Percentiles rank a stretch among this genome's conserved stretches.
Conservation (phyloP, 1,140 invertebrate genomes). For the Pseudomyrmex dendroicus region DNA sequence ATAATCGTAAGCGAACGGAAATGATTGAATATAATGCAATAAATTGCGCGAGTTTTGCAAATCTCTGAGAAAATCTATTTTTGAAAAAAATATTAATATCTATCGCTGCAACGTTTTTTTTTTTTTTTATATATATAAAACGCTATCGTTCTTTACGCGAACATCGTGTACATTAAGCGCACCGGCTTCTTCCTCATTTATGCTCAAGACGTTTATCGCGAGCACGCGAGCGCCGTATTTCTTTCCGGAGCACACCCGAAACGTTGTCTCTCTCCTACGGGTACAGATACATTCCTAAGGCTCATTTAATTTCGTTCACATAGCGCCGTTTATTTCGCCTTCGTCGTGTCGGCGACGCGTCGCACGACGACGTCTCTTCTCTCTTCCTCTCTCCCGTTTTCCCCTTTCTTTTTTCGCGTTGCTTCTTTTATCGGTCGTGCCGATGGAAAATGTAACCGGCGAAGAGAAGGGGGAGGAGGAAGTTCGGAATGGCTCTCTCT, state of each 20-base stretch:
- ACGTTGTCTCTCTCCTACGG: constrained; percentile 30
- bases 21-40: too few species aligned
- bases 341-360: constrained; percentile 36
- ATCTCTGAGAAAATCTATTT: too few species aligned
- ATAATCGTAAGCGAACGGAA: too few species aligned
- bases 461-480: not conserved
- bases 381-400: not conserved
- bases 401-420: not conserved
- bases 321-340: constrained; percentile 65
- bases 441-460: constrained; percentile 64
- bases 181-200: constrained; percentile 57
- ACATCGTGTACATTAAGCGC: constrained; percentile 61
- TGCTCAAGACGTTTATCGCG: constrained; percentile 69
- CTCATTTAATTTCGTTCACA: constrained; percentile 73
- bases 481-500: constrained; percentile 54
- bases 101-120: constrained; percentile 7
- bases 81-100: not conserved
- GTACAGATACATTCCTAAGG: constrained; percentile 67
- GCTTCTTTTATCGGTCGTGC: constrained; percentile 16
- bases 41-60: too few species aligned
- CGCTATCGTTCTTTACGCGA: constrained; percentile 66
- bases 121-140: not conserved
- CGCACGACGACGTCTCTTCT: constrained; percentile 5
- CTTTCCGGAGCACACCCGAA: constrained; percentile 63
- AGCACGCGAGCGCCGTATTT: constrained; percentile 68